Percentiles rank a stretch among this genome's conserved stretches.
phyloP scores from a whole-genome alignment of 2,797 vertebrate genomes.

The Balearica regulorum region DNA sequence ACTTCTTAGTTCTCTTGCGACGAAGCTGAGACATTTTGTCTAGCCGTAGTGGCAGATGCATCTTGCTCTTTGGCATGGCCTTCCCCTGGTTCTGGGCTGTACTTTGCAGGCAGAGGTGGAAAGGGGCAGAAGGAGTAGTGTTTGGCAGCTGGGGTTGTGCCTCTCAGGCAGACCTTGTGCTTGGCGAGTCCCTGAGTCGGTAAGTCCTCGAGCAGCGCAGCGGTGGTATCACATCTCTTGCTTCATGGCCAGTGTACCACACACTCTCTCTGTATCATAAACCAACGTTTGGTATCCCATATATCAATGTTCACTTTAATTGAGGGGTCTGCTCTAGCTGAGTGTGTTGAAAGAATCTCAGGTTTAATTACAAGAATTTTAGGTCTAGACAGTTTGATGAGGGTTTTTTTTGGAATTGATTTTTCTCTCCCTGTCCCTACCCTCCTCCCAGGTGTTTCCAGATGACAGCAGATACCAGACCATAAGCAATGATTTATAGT shows the following conservation, averaged over 20 bases:
- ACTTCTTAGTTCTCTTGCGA: not conserved
- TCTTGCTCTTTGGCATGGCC: not conserved
- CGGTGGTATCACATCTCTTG: not conserved
- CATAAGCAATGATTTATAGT: not conserved
- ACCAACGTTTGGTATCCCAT: fast-evolving
- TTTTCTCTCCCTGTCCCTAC: not conserved
- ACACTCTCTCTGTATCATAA: fast-evolving
- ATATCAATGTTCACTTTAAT: not conserved
- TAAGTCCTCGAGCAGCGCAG: fast-evolving
- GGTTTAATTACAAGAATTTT: not conserved
- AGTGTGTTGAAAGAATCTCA: not conserved
- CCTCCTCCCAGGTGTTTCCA: not conserved
- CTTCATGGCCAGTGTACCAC: not conserved
- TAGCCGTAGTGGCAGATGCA: not conserved
- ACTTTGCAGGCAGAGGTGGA: not conserved
- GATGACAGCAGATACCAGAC: not conserved
- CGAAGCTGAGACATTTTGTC: not conserved
- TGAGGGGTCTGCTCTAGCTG: not conserved
- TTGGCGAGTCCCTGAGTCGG: not conserved
- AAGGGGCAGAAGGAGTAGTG: not conserved
- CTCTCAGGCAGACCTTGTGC: not conserved
- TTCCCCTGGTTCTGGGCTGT: not conserved
- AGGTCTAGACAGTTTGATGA: not conserved
- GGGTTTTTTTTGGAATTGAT: not conserved
- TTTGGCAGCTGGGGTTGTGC: not conserved